phyloP scores from a whole-genome alignment of 2,113 vertebrate species.

The Clupea harengus region DNA sequence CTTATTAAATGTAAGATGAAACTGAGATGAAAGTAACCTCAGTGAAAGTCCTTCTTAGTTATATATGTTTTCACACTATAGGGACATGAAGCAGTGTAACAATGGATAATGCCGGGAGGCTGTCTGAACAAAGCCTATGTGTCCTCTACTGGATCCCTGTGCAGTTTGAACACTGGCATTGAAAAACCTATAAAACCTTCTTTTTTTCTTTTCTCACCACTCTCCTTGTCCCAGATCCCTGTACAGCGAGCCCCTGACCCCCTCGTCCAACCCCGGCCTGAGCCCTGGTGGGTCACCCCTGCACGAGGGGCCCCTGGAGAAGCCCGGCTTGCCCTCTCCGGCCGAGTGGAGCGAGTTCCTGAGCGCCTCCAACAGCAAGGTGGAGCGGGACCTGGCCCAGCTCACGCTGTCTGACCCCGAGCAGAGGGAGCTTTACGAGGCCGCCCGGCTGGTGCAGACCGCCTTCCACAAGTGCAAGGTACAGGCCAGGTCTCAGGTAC shows the following conservation, averaged over 20 bases:
- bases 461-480: constrained; percentile 99
- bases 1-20: background rate
- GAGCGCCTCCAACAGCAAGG: constrained; percentile 92
- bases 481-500: constrained; percentile 57
- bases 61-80: background rate
- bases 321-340: constrained; percentile 85
- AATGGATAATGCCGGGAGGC: too few relatives aligned
- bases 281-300: constrained; percentile 86
- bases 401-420: constrained; percentile 95
- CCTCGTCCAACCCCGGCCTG: constrained; percentile 89
- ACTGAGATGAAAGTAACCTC: background rate
- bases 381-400: constrained; percentile 96
- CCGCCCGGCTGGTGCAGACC: constrained; percentile 95
- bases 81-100: background rate
- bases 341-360: constrained; percentile 97
- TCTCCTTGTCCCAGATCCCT: constrained; percentile 73
- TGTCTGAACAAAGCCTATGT: too few relatives aligned
- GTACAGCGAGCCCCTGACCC: constrained; percentile 86
- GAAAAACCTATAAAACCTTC: background rate
- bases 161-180: background rate
- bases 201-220: background rate
- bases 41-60: too few relatives aligned
- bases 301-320: constrained; percentile 83
- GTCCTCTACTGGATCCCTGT: background rate
- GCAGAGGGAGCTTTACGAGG: constrained; percentile 96